Conservation (phyloP, 2,888 invertebrate species). For the Phaonia tiefii region DNA sequence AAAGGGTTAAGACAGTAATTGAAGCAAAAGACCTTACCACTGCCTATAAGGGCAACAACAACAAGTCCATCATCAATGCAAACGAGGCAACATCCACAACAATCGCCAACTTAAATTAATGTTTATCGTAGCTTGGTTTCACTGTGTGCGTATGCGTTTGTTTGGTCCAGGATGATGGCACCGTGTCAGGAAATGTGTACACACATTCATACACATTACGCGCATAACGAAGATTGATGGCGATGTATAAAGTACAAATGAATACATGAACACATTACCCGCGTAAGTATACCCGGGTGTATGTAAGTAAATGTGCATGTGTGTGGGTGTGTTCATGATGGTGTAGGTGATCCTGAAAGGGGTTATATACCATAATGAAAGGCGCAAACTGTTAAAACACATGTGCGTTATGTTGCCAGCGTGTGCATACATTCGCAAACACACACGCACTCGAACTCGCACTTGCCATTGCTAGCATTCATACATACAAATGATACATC, state of each 20-base stretch:
- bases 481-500: not conserved
- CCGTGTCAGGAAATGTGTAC: conserved; percentile 28
- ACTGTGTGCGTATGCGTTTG: conserved; percentile 7
- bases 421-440: too few species aligned
- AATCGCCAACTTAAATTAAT: conserved; percentile 44
- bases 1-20: too few species aligned
- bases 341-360: conserved; percentile 15
- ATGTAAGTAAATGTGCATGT: conserved; percentile 15
- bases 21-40: conserved; percentile 2
- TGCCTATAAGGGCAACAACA: not conserved
- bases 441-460: too few species aligned
- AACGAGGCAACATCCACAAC: conserved; percentile 19
- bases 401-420: conserved; percentile 28
- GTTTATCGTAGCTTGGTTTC: conserved; percentile 47
- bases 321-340: not conserved
- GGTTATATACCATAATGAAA: conserved; percentile 20
- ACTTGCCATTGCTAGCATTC: not conserved
- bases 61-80: conserved; percentile 38
- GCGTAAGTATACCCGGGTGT: too few species aligned
- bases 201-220: conserved; percentile 32
- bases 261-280: conserved; percentile 11
- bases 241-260: conserved; percentile 30
- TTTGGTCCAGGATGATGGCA: conserved; percentile 7
- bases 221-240: conserved; percentile 53
- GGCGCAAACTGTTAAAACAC: conserved; percentile 53